Evolutionary conservation across 2,888 invertebrate genomes (phyloP).

Genomic region (Drosophila austrosaltans): DNA sequence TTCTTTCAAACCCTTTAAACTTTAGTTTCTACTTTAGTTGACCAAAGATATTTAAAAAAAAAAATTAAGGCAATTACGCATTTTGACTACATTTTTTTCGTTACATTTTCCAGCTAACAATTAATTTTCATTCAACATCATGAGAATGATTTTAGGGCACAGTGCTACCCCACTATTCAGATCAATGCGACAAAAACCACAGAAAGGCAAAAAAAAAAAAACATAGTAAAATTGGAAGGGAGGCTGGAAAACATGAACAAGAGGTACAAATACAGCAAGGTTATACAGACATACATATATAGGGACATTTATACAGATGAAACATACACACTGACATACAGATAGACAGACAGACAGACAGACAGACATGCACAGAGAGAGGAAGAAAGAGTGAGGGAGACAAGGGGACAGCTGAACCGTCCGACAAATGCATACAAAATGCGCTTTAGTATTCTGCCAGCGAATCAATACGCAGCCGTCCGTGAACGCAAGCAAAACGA

Average conservation of each 20-base stretch:
- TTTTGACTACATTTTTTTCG: too few species aligned
- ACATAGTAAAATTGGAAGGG: slow-evolving; percentile 15
- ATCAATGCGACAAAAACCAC: slow-evolving; percentile 44
- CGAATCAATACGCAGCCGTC: slow-evolving; percentile 66
- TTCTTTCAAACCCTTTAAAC: too few species aligned
- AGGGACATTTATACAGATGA: slow-evolving; percentile 25
- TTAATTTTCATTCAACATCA: background rate
- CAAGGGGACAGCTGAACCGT: slow-evolving; percentile 30
- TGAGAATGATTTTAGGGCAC: slow-evolving; percentile 3
- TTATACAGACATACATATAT: slow-evolving; percentile 24
- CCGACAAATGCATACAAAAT: slow-evolving; percentile 61
- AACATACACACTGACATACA: slow-evolving; percentile 20
- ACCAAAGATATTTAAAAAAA: too few species aligned
- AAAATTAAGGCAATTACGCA: too few species aligned
- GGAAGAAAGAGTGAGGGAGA: slow-evolving; percentile 24
- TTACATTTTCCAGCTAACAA: too few species aligned
- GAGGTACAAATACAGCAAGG: slow-evolving; percentile 28
- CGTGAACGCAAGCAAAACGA: slow-evolving; percentile 50
- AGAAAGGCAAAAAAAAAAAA: slow-evolving; percentile 21
- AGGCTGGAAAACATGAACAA: slow-evolving; percentile 3
- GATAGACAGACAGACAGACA: slow-evolving; percentile 22
- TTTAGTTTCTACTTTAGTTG: too few species aligned
- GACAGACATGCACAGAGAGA: background rate
- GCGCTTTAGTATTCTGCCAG: slow-evolving; percentile 55
- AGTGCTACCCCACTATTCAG: slow-evolving; percentile 28